Conservation (phyloP, 2,888 invertebrate species). For the Scaptomyza flava region DNA sequence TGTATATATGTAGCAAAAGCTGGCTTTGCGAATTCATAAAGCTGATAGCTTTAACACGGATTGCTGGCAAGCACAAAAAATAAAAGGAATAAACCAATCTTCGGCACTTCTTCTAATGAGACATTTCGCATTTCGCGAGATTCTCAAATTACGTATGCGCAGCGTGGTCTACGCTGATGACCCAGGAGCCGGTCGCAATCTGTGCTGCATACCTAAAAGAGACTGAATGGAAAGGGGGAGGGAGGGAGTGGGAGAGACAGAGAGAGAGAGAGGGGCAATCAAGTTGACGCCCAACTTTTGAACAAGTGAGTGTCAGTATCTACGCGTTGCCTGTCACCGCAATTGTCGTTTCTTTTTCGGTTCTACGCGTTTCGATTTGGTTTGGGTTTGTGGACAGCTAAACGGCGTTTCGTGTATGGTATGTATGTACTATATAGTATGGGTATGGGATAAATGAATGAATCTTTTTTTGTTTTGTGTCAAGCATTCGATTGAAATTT, state of each 20-base stretch:
- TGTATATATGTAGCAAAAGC: neutral
- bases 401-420: slow-evolving; percentile 9
- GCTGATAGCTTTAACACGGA: neutral
- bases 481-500: slow-evolving; percentile 74
- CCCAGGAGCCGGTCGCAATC: slow-evolving; percentile 10
- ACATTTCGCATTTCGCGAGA: slow-evolving; percentile 1
- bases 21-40: neutral
- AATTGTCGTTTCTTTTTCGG: slow-evolving; percentile 10
- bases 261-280: slow-evolving; percentile 9
- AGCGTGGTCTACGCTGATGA: slow-evolving; percentile 10
- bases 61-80: neutral
- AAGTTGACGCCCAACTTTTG: slow-evolving; percentile 9
- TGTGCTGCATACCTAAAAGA: slow-evolving; percentile 4
- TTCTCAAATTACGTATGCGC: slow-evolving; percentile 39
- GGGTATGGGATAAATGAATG: slow-evolving; percentile 11
- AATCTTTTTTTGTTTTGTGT: slow-evolving; percentile 52
- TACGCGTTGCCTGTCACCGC: slow-evolving; percentile 19
- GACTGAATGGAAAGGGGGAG: too few species aligned
- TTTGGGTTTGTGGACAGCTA: slow-evolving; percentile 4
- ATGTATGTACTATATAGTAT: neutral
- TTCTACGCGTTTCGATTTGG: neutral
- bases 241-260: too few species aligned
- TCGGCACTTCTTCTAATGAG: slow-evolving; percentile 1
- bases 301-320: slow-evolving; percentile 9
- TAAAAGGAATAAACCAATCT: neutral